These are phyloP conservation scores for Malacoraja senta DNA, from an alignment of 2,797 vertebrate genomes.

Conservation along the genomic window DNA sequence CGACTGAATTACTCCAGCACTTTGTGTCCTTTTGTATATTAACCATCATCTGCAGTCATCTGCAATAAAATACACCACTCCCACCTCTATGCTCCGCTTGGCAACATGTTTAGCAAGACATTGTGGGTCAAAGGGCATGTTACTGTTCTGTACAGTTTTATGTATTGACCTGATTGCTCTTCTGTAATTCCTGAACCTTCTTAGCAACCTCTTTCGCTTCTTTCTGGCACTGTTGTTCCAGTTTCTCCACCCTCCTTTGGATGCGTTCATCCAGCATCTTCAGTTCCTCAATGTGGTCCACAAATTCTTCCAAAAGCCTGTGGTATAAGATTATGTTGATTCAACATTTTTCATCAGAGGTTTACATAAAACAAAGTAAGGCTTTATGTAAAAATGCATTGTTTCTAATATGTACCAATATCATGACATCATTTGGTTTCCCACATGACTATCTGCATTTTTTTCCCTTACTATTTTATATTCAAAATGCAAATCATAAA, in stretches of 20 bases:
- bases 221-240: conserved; percentile 93
- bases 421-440: neutral
- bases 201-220: conserved; percentile 97
- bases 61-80: too few species aligned
- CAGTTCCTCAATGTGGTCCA: conserved; percentile 93
- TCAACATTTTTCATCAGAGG: neutral
- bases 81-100: too few species aligned
- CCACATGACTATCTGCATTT: neutral
- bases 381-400: neutral
- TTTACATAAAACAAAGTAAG: neutral
- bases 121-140: too few species aligned
- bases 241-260: conserved; percentile 91
- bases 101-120: too few species aligned
- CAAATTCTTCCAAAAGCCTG: conserved; percentile 92
- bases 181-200: conserved; percentile 95
- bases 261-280: conserved; percentile 95
- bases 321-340: conserved; percentile 37
- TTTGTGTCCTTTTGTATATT: too few species aligned
- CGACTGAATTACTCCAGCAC: too few species aligned
- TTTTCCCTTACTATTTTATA: neutral
- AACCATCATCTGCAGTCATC: too few species aligned
- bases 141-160: too few species aligned
- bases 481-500: neutral
- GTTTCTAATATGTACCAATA: neutral
- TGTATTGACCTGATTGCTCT: conserved; percentile 88